A percentile compares a stretch with the other conserved stretches of the same genome.
Evolutionary conservation across 1,140 invertebrate species (phyloP).

Genomic region (Zaprionus camerounensis): DNA sequence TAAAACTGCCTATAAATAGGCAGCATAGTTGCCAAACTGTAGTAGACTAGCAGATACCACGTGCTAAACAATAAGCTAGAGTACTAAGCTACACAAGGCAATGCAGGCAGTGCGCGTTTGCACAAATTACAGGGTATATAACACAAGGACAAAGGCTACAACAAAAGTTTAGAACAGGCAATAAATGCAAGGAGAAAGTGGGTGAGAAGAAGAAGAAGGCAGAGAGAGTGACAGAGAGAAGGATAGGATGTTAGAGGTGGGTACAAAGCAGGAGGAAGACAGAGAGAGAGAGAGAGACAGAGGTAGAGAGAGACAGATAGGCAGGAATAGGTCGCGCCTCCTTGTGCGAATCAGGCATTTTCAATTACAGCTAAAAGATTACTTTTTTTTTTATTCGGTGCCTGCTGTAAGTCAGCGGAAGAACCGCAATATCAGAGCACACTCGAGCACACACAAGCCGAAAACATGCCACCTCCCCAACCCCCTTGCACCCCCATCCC

Average conservation of each 20-base stretch:
- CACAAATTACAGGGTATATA: conserved; percentile 30
- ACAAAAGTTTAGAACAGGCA: conserved; percentile 32
- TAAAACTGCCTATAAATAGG: neutral
- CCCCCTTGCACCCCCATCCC: neutral
- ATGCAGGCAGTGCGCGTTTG: neutral
- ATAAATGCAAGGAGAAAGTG: conserved; percentile 19
- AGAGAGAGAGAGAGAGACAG: neutral
- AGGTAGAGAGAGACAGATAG: neutral
- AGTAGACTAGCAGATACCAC: neutral
- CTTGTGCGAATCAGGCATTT: conserved; percentile 33
- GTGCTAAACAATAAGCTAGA: neutral
- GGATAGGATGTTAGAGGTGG: no score
- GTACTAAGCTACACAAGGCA: neutral
- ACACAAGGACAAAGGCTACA: conserved; percentile 41
- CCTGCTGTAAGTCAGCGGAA: conserved; percentile 21
- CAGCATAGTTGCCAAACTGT: neutral
- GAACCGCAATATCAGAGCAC: conserved; percentile 16
- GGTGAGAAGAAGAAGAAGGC: neutral
- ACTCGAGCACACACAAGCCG: neutral
- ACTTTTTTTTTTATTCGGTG: conserved; percentile 31
- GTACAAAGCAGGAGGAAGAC: neutral
- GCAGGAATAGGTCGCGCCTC: neutral
- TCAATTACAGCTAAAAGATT: conserved; percentile 55
- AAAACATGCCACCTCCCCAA: neutral
- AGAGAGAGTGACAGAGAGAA: neutral